A percentile compares a stretch with the other conserved stretches of the same genome.
phyloP scores from a whole-genome alignment of 2,797 vertebrate species.

The Austrolebias charrua region DNA sequence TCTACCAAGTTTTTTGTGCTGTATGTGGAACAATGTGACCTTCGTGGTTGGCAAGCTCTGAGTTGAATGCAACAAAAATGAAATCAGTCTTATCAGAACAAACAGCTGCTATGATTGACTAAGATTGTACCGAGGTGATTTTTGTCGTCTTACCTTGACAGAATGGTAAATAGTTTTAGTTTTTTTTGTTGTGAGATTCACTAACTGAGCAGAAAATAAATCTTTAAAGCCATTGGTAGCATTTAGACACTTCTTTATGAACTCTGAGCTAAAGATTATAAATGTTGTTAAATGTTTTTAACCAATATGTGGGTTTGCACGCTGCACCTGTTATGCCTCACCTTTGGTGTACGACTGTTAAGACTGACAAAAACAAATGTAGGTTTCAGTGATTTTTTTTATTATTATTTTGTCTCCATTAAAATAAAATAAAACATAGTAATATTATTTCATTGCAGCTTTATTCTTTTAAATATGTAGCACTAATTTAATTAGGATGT shows the following conservation, averaged over 20 bases:
- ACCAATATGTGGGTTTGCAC: slow-evolving; percentile 24
- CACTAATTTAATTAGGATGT: slow-evolving; percentile 2
- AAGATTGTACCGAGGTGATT: slow-evolving; percentile 20
- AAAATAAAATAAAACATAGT: neutral
- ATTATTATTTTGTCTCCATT: neutral
- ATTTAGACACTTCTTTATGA: slow-evolving; percentile 17
- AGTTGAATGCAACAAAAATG: slow-evolving; percentile 27
- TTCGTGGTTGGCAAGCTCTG: slow-evolving; percentile 9
- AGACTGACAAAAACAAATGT: slow-evolving; percentile 21
- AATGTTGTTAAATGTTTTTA: slow-evolving; percentile 7
- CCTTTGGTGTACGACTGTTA: slow-evolving; percentile 55
- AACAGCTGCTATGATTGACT: slow-evolving; percentile 27
- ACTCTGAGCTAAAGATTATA: neutral
- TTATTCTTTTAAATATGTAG: slow-evolving; percentile 29
- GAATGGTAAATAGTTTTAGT: slow-evolving; percentile 23
- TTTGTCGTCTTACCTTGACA: slow-evolving; percentile 10
- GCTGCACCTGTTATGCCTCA: slow-evolving; percentile 24
- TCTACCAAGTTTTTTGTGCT: slow-evolving; percentile 16
- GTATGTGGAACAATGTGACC: slow-evolving; percentile 25
- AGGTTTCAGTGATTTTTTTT: slow-evolving; percentile 11
- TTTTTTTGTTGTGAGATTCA: neutral
- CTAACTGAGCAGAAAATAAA: neutral
- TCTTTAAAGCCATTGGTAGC: slow-evolving; percentile 5
- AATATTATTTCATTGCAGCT: slow-evolving; percentile 17
- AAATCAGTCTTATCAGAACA: slow-evolving; percentile 17